Base-by-base conservation (phyloP, 2,797 vertebrate species). In the Enteromius fasciolatus region DNA sequence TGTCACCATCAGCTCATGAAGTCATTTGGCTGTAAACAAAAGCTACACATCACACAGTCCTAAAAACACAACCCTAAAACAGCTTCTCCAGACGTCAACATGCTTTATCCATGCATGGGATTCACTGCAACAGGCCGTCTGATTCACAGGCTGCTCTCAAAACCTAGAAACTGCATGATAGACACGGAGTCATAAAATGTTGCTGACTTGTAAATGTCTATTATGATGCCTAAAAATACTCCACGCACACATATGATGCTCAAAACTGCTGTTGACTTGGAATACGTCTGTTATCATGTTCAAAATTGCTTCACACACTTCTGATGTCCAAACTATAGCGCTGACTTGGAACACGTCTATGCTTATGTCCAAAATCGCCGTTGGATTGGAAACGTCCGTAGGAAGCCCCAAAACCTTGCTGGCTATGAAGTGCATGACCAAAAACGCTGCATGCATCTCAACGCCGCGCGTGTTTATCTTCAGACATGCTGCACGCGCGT, bases 41-140 rank as follows among this genome's bases (percentile, higher is more conserved):
- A 25, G 12, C n/a, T 2, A 15, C 31, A 8, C 15, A 64, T 23
- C 36, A 68, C 9, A 41, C 66, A 41, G 33, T 5, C 18, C 11
- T 59, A 12, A 59, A 20, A 25, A 59, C 12, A 59, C n/a, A 70
- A 6, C 39, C 67, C 41, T 4, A 25, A 44, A 48, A 73, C 25
- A 39, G 48, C 59, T 46, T 73, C 46, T 73, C 66, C 17, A 54
- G 28, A 46, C 78, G 46, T 82, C 73, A 84, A 54, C 85, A 75
- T 84, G 85, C 52, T 85, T 78, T 41, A 82, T 80, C 80, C 76
- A 84, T 83, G 59, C 81, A 78, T 57, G 76, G 66, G 81, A 63
- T 74, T 79, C 82, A 31, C 66, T 75, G 77, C 87, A 87, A 86
- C 87, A 86, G 84, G 87, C 86, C 82, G 74, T 74, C 76, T 17